These are phyloP conservation scores for Mesitornis unicolor DNA, from an alignment of 2,113 vertebrate species.

Conservation along the genomic window DNA sequence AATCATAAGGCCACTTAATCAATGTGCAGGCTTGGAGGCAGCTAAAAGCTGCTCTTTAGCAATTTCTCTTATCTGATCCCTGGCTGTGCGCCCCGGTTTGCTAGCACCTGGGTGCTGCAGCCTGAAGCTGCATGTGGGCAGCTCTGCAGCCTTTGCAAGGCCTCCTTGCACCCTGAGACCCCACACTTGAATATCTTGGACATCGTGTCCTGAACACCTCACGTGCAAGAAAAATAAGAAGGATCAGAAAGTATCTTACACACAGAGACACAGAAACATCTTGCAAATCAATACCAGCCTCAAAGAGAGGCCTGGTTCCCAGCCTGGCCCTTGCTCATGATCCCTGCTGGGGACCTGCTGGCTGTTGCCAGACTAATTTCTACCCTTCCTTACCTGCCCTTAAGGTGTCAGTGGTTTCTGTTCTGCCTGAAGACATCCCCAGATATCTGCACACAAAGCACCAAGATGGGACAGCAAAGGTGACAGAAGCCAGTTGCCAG, in stretches of 20 bases:
- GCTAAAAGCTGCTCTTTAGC: not conserved
- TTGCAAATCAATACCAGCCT: not conserved
- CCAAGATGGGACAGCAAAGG: not conserved
- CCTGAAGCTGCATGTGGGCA: not conserved
- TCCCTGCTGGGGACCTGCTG: not conserved
- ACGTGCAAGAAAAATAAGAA: not conserved
- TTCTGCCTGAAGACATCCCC: not conserved
- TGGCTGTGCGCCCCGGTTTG: not conserved
- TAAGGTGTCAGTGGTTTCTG: not conserved
- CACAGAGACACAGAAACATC: not conserved
- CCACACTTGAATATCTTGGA: not conserved
- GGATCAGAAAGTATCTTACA: not conserved
- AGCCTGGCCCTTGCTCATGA: not conserved
- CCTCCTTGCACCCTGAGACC: not conserved
- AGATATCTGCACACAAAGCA: too few relatives aligned
- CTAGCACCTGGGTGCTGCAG: not conserved
- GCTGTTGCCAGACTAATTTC: not conserved
- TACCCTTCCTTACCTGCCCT: not conserved
- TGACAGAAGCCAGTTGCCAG: not conserved
- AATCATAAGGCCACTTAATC: not conserved
- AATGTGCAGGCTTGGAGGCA: not conserved
- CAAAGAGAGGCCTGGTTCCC: not conserved
- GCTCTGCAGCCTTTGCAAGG: not conserved
- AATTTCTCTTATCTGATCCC: not conserved
- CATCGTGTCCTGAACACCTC: accelerated